Evolutionary conservation across 2,888 invertebrate genomes (phyloP).

Genomic region (Apotomis turbidana): DNA sequence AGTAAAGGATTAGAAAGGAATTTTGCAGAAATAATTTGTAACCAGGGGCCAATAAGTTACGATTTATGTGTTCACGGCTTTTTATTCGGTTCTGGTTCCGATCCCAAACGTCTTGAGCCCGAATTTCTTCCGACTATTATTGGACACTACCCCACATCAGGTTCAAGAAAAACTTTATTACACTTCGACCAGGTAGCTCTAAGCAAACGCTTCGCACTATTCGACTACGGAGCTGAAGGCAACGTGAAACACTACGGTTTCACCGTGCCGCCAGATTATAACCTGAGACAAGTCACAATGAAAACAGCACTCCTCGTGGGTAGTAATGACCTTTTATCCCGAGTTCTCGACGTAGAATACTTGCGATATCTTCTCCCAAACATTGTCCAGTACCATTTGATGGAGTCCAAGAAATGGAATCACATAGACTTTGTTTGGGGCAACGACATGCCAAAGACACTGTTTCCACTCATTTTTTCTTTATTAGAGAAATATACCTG

Average conservation of each 20-base stretch:
- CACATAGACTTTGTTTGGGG: constrained; percentile 43
- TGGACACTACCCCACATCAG: constrained; percentile 49
- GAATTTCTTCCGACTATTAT: constrained; percentile 46
- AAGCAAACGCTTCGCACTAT: constrained; percentile 45
- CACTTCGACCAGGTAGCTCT: constrained; percentile 51
- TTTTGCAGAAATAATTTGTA: constrained; percentile 30
- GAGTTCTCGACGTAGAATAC: constrained; percentile 40
- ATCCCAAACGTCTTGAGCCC: constrained; percentile 46
- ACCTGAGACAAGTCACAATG: constrained; percentile 50
- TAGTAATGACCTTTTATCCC: constrained; percentile 35
- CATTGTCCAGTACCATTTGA: constrained; percentile 38
- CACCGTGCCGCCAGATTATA: constrained; percentile 48
- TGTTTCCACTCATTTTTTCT: constrained; percentile 29
- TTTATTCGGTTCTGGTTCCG: constrained; percentile 28
- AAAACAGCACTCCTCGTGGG: constrained; percentile 42
- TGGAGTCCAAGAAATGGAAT: constrained; percentile 34
- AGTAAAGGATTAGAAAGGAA: constrained; percentile 42
- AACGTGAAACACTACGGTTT: constrained; percentile 18
- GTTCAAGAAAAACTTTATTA: constrained; percentile 50
- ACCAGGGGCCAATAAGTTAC: constrained; percentile 16
- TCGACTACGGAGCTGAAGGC: constrained; percentile 33
- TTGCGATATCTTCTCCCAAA: constrained; percentile 38
- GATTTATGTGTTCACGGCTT: constrained; percentile 14
- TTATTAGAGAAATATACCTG: constrained; percentile 30
- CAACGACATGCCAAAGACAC: constrained; percentile 27